Percentiles rank a stretch among this genome's conserved stretches.
Evolutionary conservation across 2,113 vertebrate species (phyloP).

Genomic region (Hoplias malabaricus): DNA sequence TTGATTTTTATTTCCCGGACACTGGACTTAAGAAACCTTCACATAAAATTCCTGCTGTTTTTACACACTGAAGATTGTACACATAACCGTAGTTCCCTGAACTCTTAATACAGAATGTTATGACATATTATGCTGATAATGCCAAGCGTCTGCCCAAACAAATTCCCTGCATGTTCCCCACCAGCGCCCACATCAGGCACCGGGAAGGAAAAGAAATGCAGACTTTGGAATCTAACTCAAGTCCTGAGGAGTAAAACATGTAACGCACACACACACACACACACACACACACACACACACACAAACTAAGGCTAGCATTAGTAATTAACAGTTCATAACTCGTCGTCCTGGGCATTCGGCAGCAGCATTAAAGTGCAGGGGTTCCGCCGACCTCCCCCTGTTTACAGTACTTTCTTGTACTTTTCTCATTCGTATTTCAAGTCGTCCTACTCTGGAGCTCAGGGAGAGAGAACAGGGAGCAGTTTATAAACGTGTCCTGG

Average conservation of each 20-base stretch:
- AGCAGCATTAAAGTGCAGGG: constrained; percentile 52
- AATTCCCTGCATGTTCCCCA: constrained; percentile 32
- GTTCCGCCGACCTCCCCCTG: constrained; percentile 10
- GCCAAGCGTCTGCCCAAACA: constrained; percentile 25
- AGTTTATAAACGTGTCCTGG: constrained; percentile 14
- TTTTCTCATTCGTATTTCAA: constrained; percentile 6
- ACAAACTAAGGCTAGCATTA: constrained; percentile 48
- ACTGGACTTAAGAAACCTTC: neutral
- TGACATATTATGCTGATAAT: constrained; percentile 38
- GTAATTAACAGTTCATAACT: constrained; percentile 16
- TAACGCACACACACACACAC: constrained; percentile 28
- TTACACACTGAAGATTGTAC: constrained; percentile 23
- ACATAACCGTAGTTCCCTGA: constrained; percentile 29
- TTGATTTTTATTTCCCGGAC: neutral
- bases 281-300: constrained; percentile 29
- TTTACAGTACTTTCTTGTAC: constrained; percentile 34
- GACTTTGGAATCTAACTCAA: constrained; percentile 55
- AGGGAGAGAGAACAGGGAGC: constrained; percentile 3
- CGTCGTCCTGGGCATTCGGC: constrained; percentile 37
- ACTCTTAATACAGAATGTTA: constrained; percentile 20
- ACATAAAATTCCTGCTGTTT: constrained; percentile 6
- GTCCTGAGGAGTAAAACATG: constrained; percentile 52
- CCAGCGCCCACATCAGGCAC: neutral
- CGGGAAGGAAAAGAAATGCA: constrained; percentile 25
- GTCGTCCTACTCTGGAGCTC: constrained; percentile 3